Percentiles rank a stretch among this genome's conserved stretches.
phyloP scores from a whole-genome alignment of 2,113 vertebrate genomes.

The Melanostigma gelatinosum region DNA sequence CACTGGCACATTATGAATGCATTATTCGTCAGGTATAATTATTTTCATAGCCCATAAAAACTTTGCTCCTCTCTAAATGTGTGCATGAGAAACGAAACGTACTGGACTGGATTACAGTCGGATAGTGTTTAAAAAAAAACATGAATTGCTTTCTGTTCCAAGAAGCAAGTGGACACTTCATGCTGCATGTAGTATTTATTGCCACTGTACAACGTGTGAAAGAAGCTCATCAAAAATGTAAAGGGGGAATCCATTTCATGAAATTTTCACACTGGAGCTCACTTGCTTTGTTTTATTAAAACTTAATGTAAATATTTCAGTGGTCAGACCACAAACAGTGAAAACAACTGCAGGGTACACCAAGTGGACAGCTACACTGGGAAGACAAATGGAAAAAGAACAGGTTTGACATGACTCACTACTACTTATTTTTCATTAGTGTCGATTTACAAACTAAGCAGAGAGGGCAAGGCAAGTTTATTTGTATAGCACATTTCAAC shows the following conservation, averaged over 20 bases:
- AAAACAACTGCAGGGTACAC: neutral
- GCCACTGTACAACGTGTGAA: neutral
- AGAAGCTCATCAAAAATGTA: conserved; percentile 16
- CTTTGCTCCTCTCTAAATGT: too few species aligned
- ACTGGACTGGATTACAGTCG: neutral
- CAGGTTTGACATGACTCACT: neutral
- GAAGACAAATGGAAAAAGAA: neutral
- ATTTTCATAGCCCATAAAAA: too few species aligned
- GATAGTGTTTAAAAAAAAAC: neutral
- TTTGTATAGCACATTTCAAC: too few species aligned
- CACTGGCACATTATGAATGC: too few species aligned
- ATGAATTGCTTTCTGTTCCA: conserved; percentile 6
- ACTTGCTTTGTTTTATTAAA: neutral
- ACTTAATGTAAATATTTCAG: neutral
- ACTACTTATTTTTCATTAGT: too few species aligned
- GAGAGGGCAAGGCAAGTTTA: too few species aligned
- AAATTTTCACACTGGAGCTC: neutral
- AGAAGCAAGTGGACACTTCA: neutral
- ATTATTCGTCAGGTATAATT: too few species aligned
- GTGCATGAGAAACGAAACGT: too few species aligned
- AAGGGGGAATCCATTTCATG: neutral
- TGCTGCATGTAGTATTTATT: conserved; percentile 11
- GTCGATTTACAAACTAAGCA: neutral
- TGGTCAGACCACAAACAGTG: neutral
- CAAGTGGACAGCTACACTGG: neutral